Conservation (phyloP, 2,113 vertebrate species). For the Menidia beryllina region DNA sequence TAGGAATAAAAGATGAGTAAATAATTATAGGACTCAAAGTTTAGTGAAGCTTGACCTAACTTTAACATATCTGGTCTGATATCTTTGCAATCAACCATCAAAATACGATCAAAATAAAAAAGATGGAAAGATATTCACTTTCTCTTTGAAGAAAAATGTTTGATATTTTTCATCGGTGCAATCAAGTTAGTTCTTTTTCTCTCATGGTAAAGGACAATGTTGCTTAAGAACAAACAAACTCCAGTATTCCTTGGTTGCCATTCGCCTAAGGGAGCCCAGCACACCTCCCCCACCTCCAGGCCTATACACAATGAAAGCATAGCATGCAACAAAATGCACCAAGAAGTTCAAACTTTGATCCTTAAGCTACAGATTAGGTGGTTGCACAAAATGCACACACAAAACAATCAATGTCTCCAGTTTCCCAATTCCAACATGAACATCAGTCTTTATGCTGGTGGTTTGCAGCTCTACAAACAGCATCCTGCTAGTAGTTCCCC, state of each 20-base stretch:
- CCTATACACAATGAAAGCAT: constrained; percentile 1
- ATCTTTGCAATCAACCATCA: background rate
- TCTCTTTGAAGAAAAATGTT: background rate
- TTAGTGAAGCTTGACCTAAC: background rate
- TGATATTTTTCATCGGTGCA: background rate
- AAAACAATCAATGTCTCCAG: background rate
- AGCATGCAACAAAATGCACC: constrained; percentile 4
- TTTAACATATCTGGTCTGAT: too few species aligned
- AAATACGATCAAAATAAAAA: background rate
- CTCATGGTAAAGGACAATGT: background rate
- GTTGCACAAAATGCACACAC: constrained; percentile 8
- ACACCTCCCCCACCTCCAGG: constrained; percentile 3
- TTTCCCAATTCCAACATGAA: background rate
- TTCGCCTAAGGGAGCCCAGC: background rate
- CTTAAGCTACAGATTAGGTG: constrained; percentile 22
- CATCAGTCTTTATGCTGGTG: too few species aligned
- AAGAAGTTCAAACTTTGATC: constrained; percentile 36
- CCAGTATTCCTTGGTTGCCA: constrained; percentile 17
- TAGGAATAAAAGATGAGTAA: background rate
- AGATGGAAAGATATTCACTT: background rate
- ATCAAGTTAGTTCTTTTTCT: constrained; percentile 18
- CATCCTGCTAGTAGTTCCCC: background rate
- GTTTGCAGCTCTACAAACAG: background rate
- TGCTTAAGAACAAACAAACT: background rate
- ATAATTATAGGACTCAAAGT: background rate